phyloP scores from a whole-genome alignment of 2,113 vertebrate species.

The Onychostoma macrolepis region DNA sequence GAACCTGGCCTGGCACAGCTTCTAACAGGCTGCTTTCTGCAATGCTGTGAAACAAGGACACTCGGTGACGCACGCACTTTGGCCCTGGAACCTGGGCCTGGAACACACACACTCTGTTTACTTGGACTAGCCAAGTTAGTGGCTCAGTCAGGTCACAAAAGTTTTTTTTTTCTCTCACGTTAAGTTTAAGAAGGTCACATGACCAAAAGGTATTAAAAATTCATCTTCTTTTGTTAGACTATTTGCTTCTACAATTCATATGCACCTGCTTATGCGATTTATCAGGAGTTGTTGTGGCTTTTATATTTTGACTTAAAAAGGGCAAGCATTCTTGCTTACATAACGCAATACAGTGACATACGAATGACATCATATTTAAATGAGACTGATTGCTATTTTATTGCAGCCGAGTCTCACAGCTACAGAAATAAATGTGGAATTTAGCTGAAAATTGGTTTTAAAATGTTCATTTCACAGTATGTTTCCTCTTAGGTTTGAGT shows the following conservation, averaged over 20 bases:
- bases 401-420: neutral
- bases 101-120: conserved; percentile 25
- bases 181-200: neutral
- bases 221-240: neutral
- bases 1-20: conserved; percentile 30
- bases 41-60: conserved; percentile 35
- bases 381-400: neutral
- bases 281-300: neutral
- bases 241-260: neutral
- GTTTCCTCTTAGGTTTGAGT: neutral
- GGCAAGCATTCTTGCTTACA: neutral
- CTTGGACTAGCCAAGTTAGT: conserved; percentile 5
- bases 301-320: neutral
- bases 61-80: conserved; percentile 33
- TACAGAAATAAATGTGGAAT: neutral
- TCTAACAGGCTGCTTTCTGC: conserved; percentile 22
- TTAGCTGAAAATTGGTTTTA: neutral
- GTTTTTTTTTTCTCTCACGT: neutral
- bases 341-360: neutral
- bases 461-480: neutral
- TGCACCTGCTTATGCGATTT: neutral
- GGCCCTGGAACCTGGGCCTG: conserved; percentile 17
- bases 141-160: neutral
- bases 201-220: neutral
- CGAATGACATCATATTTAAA: neutral